A percentile compares a stretch with the other conserved stretches of the same genome.
phyloP scores from a whole-genome alignment of 2,113 vertebrate genomes.

The Otus sunia region DNA sequence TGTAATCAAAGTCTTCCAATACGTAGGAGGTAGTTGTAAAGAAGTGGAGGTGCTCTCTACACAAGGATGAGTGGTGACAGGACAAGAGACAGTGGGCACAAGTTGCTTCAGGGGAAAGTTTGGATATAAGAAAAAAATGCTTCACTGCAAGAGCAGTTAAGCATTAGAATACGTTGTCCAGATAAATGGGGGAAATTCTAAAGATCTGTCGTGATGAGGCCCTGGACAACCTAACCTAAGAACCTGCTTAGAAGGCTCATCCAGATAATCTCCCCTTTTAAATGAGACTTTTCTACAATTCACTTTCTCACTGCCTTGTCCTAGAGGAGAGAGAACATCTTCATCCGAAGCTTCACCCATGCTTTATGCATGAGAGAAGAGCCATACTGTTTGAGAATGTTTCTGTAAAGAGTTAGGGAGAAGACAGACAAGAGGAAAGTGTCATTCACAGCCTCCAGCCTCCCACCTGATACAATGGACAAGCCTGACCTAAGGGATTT shows the following conservation, averaged over 20 bases:
- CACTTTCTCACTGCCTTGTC: background rate
- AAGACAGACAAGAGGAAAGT: background rate
- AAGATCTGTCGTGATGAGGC: background rate
- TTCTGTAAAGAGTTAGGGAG: background rate
- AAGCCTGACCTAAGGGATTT: background rate
- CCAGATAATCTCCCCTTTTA: background rate
- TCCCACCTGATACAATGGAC: background rate
- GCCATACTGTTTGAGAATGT: background rate
- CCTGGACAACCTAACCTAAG: background rate
- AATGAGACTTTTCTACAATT: background rate
- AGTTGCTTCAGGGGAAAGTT: background rate
- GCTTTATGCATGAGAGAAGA: background rate
- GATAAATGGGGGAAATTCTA: background rate
- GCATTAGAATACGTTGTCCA: background rate
- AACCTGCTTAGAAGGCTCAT: background rate
- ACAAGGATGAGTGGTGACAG: background rate
- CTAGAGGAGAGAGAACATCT: background rate
- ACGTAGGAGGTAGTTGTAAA: fast-evolving
- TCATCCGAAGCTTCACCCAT: background rate
- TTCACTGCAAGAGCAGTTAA: background rate
- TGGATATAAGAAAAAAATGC: background rate
- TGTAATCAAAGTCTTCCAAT: fast-evolving
- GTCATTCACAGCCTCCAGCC: background rate
- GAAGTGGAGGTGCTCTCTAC: background rate
- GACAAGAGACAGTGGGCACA: background rate